phyloP scores from a whole-genome alignment of 2,113 vertebrate genomes.

The Butastur rufipennis region DNA sequence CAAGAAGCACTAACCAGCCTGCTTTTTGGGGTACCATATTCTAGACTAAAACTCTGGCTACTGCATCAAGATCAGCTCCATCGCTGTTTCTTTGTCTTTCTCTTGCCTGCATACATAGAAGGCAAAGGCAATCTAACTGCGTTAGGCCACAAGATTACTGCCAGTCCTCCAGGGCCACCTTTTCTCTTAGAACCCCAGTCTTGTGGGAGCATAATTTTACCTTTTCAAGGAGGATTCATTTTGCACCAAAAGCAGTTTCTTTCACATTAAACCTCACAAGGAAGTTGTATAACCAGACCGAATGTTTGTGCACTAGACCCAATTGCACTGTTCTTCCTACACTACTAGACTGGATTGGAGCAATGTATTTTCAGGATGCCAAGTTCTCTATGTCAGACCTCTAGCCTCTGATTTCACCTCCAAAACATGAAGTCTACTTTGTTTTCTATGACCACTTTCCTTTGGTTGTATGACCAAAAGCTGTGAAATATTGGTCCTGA shows the following conservation, averaged over 20 bases:
- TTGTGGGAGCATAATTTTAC: background rate
- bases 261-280: background rate
- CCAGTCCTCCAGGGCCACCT: background rate
- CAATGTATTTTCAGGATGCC: background rate
- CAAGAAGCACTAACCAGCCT: background rate
- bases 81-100: background rate
- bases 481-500: background rate
- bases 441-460: background rate
- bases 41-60: background rate
- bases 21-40: background rate
- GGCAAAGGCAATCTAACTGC: background rate
- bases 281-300: background rate
- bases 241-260: background rate
- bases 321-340: background rate
- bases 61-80: background rate
- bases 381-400: background rate
- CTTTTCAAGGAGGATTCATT: background rate
- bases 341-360: background rate
- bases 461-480: background rate
- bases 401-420: background rate
- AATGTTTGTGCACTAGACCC: background rate
- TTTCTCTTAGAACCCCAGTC: background rate
- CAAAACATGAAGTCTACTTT: background rate
- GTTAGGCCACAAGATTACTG: background rate
- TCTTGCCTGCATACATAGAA: fast-evolving